Conservation (phyloP, 2,113 vertebrate genomes). For the Dromaius novaehollandiae region DNA sequence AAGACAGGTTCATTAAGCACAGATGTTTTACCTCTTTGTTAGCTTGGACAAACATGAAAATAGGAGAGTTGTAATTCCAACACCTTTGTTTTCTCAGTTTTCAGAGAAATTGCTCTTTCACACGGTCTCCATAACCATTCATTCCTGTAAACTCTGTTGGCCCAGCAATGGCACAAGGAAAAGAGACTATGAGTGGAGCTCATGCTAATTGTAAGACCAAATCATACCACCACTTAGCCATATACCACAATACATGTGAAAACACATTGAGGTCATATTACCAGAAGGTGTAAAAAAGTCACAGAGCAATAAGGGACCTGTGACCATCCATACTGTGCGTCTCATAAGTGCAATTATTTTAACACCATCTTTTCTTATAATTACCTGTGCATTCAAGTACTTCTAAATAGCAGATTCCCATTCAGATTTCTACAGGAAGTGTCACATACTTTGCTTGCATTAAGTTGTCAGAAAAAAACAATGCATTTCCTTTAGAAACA, state of each 20-base stretch:
- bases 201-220: background rate
- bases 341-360: background rate
- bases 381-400: background rate
- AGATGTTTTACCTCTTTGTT: background rate
- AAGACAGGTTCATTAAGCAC: background rate
- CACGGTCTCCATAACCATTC: background rate
- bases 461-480: background rate
- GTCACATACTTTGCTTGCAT: background rate
- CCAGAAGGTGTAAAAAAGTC: background rate
- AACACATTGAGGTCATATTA: background rate
- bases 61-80: background rate
- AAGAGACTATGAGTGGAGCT: background rate
- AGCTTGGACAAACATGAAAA: background rate
- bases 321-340: too few species aligned
- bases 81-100: background rate
- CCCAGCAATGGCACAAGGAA: background rate
- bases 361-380: background rate
- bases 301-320: background rate
- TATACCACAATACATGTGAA: background rate
- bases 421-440: background rate
- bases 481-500: fast-evolving
- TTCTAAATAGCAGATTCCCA: background rate
- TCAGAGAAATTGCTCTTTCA: background rate
- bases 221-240: background rate
- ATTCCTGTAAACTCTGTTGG: background rate